These are phyloP conservation scores for Aythya fuligula DNA, from an alignment of 2,797 vertebrate species.

Conservation along the genomic window DNA sequence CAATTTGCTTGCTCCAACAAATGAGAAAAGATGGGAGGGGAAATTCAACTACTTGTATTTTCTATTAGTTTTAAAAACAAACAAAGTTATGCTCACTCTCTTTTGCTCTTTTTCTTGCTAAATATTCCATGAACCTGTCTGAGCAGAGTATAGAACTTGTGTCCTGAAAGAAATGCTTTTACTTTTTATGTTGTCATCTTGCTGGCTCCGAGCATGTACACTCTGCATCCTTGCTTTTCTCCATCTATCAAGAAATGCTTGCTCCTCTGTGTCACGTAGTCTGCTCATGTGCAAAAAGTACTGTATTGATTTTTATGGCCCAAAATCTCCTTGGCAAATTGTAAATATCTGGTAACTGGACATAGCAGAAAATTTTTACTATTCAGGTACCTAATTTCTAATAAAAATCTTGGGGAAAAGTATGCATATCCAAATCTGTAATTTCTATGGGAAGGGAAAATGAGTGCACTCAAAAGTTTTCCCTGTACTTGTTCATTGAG, in stretches of 20 bases:
- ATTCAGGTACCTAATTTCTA: background rate
- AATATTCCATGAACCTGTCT: background rate
- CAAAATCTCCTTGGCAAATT: background rate
- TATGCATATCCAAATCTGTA: background rate
- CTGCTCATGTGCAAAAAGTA: background rate
- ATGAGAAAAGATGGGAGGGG: background rate
- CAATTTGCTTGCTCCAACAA: background rate
- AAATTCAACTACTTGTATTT: background rate
- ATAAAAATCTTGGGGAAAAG: background rate
- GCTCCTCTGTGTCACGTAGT: background rate
- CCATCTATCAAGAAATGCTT: background rate
- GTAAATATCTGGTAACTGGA: background rate
- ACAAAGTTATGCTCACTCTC: background rate
- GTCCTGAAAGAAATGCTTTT: background rate
- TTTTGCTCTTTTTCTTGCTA: background rate
- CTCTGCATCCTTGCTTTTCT: background rate
- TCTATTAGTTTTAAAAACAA: background rate
- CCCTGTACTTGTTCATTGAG: background rate
- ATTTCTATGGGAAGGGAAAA: background rate
- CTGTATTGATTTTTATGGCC: background rate
- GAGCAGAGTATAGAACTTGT: background rate
- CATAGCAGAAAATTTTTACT: background rate
- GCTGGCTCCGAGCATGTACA: background rate
- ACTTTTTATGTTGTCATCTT: background rate
- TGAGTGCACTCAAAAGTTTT: background rate